Evolutionary conservation across 2,797 vertebrate genomes (phyloP), one percentile per base, ranked within the genome.

Genomic region (Microctenopoma stevenorrisi): DNA sequence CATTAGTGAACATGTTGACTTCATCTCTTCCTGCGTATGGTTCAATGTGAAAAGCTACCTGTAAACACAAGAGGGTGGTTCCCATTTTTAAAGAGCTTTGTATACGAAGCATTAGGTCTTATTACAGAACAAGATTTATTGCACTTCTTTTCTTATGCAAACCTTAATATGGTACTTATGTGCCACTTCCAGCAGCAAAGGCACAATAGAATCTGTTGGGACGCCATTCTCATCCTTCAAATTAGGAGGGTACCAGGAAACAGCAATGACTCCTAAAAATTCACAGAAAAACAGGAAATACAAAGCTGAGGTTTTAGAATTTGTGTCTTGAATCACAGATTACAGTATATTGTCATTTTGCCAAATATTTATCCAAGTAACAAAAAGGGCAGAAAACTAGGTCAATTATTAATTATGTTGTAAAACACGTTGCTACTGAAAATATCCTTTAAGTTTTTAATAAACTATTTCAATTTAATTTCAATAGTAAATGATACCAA

Each of bases 31-130:
- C 95, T 89, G 90, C 94, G 87, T 98, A 99, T 7, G 97, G 97
- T 44, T 99, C 97, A 42, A 99, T 98, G 79, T 99, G 97, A 86
- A 99, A 97, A 75, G 92, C 89, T 26, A 99, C 95, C 97, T 99
- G 90, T 54, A 40, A 69, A 69, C 37, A 77, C 33, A 77, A 46
- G 22, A 67, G 9, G n/a, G 9, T 47, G n/a, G 8, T 10, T 16
- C 5, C 5, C 4, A 6, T 4, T 49, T 16, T 52, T 7, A 18
- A 42, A 3, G 26, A n/a, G 10, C 13, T 38, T 1, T 4, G 1
- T 8, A 12, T 2, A 33, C 48, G 28, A 46, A 58, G 12, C 37
- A 38, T 54, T 44, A 43, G 14, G 16, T 56, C 22, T 8, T 35
- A 35, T 35, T 35, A 35, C 33, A 35, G 33, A 35, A 35, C 33